phyloP scores from a whole-genome alignment of 2,113 vertebrate species.

The Monopterus albus region DNA sequence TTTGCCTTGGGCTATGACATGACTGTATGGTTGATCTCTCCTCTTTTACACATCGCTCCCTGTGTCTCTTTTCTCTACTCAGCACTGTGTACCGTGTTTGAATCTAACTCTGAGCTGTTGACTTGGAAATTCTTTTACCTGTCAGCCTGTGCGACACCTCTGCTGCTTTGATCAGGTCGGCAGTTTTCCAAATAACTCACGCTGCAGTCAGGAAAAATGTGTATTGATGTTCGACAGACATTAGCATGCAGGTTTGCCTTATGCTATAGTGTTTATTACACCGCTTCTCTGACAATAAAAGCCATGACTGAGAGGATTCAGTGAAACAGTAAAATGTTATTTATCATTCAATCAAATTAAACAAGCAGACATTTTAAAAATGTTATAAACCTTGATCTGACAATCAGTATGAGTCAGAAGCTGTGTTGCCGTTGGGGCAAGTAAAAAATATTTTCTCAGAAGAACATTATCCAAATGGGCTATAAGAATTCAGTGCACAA shows the following conservation, averaged over 20 bases:
- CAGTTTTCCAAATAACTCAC: constrained; percentile 15
- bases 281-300: neutral
- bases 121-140: constrained; percentile 67
- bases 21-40: constrained; percentile 82
- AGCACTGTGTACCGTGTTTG: constrained; percentile 34
- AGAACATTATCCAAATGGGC: constrained; percentile 19
- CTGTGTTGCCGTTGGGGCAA: neutral
- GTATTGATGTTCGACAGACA: constrained; percentile 26
- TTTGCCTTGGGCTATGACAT: constrained; percentile 80
- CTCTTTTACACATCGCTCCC: constrained; percentile 83
- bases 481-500: neutral
- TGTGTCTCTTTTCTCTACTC: constrained; percentile 52
- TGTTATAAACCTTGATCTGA: neutral
- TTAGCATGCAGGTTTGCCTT: constrained; percentile 44
- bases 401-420: neutral
- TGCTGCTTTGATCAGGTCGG: constrained; percentile 40
- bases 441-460: neutral
- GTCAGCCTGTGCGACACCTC: constrained; percentile 68
- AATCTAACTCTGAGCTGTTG: constrained; percentile 58
- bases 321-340: neutral
- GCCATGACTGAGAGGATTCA: neutral
- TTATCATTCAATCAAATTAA: neutral
- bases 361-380: too few relatives aligned
- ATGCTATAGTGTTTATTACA: neutral
- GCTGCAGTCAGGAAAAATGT: neutral